Evolutionary conservation across 1,140 invertebrate genomes (phyloP).

Genomic region (Zaprionus davidi): DNA sequence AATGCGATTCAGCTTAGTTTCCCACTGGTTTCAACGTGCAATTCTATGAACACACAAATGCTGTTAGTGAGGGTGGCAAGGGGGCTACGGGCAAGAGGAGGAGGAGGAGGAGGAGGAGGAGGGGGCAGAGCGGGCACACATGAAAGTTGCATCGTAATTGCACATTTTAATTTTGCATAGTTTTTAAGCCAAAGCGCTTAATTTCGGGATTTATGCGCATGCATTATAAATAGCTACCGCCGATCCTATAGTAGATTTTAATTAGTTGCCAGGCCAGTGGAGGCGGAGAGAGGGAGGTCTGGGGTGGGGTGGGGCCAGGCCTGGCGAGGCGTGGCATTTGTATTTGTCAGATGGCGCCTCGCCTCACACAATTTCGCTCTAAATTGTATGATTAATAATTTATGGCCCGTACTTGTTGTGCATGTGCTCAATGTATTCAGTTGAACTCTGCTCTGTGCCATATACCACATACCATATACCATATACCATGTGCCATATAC

Average conservation of each 20-base stretch:
- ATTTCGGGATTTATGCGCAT: slow-evolving; percentile 71
- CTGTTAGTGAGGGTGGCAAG: background rate
- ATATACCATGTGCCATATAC: background rate
- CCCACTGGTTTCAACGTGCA: slow-evolving; percentile 6
- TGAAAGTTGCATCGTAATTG: slow-evolving; percentile 61
- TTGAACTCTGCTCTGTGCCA: background rate
- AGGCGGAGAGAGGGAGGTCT: background rate
- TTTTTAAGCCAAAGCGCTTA: slow-evolving; percentile 70
- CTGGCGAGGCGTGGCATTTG: slow-evolving; percentile 42
- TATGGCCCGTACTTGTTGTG: slow-evolving; percentile 16
- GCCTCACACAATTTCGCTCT: slow-evolving; percentile 25
- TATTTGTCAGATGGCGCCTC: slow-evolving; percentile 36
- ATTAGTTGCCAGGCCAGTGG: slow-evolving; percentile 19
- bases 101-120: background rate
- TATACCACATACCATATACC: slow-evolving; percentile 2
- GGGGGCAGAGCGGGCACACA: background rate
- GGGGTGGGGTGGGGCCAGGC: too few species aligned
- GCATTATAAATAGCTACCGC: slow-evolving; percentile 62
- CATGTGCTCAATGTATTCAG: slow-evolving; percentile 1
- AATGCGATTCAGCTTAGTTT: background rate
- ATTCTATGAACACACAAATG: slow-evolving; percentile 2
- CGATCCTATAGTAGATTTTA: slow-evolving; percentile 35
- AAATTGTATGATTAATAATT: slow-evolving; percentile 58
- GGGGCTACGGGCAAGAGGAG: background rate
- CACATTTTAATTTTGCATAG: slow-evolving; percentile 64